These are phyloP conservation scores for Microcebus griseorufus DNA, from an alignment of 2,113 vertebrate genomes.

Conservation along the genomic window DNA sequence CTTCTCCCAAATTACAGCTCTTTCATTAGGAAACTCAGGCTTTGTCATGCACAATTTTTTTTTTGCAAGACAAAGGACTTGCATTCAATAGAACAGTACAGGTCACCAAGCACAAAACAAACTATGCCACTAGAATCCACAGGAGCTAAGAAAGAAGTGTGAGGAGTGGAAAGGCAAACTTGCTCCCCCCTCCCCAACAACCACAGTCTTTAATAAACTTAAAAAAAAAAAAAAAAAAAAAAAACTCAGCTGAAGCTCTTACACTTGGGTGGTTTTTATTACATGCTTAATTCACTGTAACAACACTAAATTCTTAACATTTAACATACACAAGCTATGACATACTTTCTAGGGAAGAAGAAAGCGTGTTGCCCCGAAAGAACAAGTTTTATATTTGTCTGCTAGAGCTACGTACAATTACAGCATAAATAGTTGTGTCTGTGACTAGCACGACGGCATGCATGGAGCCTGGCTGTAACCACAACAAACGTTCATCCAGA, in stretches of 20 bases:
- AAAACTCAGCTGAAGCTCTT: neutral
- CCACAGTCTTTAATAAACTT: neutral
- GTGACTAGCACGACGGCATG: conserved; percentile 38
- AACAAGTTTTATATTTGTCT: neutral
- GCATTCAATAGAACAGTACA: neutral
- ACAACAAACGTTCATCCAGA: neutral
- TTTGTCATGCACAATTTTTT: neutral
- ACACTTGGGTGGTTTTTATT: neutral
- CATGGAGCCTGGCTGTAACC: conserved; percentile 58
- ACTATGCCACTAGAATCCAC: neutral
- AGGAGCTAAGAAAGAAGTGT: neutral
- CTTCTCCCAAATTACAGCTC: conserved; percentile 34
- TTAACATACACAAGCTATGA: neutral
- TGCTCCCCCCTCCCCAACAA: too few species aligned
- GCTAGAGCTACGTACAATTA: neutral
- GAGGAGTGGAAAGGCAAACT: neutral
- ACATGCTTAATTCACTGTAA: neutral
- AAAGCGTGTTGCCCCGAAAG: neutral
- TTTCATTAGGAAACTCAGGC: conserved; percentile 27
- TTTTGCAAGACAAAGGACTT: conserved; percentile 13
- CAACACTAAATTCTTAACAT: neutral
- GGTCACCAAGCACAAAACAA: neutral
- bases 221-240: neutral
- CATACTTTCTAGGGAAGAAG: neutral
- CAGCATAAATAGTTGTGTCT: neutral